These are phyloP conservation scores for Gadopsis marmoratus DNA, from an alignment of 2,797 vertebrate species.

Conservation along the genomic window DNA sequence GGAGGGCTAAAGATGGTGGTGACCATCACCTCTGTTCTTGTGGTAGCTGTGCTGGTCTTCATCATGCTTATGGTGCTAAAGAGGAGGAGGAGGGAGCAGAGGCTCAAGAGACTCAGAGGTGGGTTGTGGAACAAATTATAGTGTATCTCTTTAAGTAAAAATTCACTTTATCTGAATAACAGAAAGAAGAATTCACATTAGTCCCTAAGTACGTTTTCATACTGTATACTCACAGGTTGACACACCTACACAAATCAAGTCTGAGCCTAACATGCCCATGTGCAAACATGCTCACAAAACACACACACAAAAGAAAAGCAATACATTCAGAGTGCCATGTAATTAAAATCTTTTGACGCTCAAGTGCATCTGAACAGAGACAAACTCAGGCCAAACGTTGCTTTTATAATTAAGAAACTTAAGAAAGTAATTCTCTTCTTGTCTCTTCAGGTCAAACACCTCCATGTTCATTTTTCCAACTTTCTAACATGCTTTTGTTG, in stretches of 20 bases:
- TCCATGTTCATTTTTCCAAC: neutral
- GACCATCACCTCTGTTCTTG: slow-evolving; percentile 95
- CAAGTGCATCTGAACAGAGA: neutral
- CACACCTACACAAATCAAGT: neutral
- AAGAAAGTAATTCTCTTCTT: neutral
- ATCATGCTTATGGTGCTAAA: slow-evolving; percentile 94
- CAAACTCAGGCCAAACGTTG: slow-evolving; percentile 14
- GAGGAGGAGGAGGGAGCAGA: slow-evolving; percentile 94
- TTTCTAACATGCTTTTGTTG: neutral
- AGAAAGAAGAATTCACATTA: neutral
- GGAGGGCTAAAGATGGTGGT: slow-evolving; percentile 98
- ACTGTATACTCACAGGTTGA: neutral
- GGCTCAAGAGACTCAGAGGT: slow-evolving; percentile 97
- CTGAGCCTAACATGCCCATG: neutral
- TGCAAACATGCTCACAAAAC: slow-evolving; percentile 9
- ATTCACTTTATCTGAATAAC: neutral
- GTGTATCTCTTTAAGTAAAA: neutral
- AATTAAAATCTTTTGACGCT: slow-evolving; percentile 12
- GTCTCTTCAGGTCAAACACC: slow-evolving; percentile 3
- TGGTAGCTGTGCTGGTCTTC: slow-evolving; percentile 93
- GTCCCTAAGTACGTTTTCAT: neutral
- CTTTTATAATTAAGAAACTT: slow-evolving; percentile 15
- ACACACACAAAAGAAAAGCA: neutral
- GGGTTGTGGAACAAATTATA: slow-evolving; percentile 47
- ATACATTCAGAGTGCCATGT: neutral